These are phyloP conservation scores for Tipula lateralis DNA, from an alignment of 2,888 invertebrate genomes.

Conservation along the genomic window DNA sequence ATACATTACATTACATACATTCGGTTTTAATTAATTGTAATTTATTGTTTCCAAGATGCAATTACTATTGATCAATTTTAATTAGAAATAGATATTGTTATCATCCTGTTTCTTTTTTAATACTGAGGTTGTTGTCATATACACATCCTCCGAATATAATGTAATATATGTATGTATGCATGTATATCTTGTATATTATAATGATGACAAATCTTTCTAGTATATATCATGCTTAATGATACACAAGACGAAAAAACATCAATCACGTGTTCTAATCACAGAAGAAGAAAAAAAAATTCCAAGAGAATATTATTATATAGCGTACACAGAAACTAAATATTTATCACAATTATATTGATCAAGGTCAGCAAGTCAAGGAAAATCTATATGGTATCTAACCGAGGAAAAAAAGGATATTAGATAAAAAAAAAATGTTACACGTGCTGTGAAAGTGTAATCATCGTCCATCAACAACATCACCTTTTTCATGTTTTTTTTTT, in stretches of 20 bases:
- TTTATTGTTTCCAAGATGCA: not conserved
- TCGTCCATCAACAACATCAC: constrained; percentile 19
- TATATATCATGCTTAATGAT: not conserved
- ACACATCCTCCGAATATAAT: not conserved
- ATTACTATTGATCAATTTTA: not conserved
- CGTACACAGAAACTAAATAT: constrained; percentile 2
- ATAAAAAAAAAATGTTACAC: not conserved
- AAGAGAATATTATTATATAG: not conserved
- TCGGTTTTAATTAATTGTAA: constrained; percentile 5
- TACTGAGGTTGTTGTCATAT: not conserved
- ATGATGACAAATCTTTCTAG: not conserved
- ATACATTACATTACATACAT: not conserved
- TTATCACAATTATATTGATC: constrained; percentile 24
- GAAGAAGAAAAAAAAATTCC: constrained; percentile 6
- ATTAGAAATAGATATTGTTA: not conserved
- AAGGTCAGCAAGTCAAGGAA: constrained; percentile 1
- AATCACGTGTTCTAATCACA: constrained; percentile 24
- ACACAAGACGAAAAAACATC: not conserved
- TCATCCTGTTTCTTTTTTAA: constrained; percentile 12
- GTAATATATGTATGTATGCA: not conserved
- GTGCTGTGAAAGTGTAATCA: constrained; percentile 15
- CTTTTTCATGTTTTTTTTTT: not conserved
- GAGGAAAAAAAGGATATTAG: not conserved
- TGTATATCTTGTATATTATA: not conserved
- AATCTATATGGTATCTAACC: not conserved